Evolutionary conservation across 2,797 vertebrate genomes (phyloP), one percentile per base, ranked within the genome.

Genomic region (Micropoecilia bifurca): DNA sequence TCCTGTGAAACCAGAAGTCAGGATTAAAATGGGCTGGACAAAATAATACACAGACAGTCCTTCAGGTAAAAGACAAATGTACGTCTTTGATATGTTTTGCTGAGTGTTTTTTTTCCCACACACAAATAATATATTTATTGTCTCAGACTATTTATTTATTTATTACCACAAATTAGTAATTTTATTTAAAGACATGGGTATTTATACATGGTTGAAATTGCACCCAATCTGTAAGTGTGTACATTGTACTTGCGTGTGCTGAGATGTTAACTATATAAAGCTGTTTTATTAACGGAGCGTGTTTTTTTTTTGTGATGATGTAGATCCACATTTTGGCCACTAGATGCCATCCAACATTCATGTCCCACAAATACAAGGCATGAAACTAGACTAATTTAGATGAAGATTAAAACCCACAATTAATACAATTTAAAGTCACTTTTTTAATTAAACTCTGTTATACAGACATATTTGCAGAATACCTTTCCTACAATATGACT

Each of bases 121-220:
- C 48, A 74, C 47, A 76, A 53, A 33, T 41, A 82, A 78, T 13
- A 28, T 85, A 85, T 91, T 84, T 87, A 85, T 84, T 87, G 6
- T 90, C 39, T 83, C 2, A 76, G 12, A 81, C 39, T 91, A 89
- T 74, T 89, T 91, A 46, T 74, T 89, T 92, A 93, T 93, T 93
- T 95, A 94, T 94, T 91, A 14, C 66, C 53, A 76, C 59, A 30
- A 50, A 63, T 69, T 84, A 72, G 63, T 10, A 75, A 87, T 85
- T 66, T 90, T 81, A 87, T 39, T 91, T 84, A 77, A 78, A 82
- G 20, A 22, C 83, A 82, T 86, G 30, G 36, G 76, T 94, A 93
- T 94, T 93, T 93, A 93, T 91, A 84, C 87, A 76, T 75, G 88
- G 59, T 85, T 92, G 88, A 73, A 85, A 87, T 92, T 92, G 91